Percentiles rank a stretch among this genome's conserved stretches.
phyloP scores from a whole-genome alignment of 2,113 vertebrate genomes.

The Neogobius melanostomus region DNA sequence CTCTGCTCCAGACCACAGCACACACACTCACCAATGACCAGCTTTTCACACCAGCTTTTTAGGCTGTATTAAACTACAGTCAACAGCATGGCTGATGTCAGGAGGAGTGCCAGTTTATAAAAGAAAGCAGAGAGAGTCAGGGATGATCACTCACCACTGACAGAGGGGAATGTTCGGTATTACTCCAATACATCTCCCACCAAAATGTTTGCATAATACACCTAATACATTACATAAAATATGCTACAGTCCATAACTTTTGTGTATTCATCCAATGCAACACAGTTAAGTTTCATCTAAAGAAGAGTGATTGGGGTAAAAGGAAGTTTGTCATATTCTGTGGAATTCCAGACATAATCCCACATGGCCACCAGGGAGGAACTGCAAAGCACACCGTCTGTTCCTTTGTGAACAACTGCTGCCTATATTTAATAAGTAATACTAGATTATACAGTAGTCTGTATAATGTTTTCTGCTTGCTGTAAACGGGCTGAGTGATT shows the following conservation, averaged over 20 bases:
- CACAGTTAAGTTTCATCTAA: background rate
- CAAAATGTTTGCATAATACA: too few relatives aligned
- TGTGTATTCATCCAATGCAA: background rate
- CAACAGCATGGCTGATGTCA: background rate
- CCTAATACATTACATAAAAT: background rate
- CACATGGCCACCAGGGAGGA: background rate
- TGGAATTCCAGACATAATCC: conserved; percentile 1
- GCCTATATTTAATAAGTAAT: background rate
- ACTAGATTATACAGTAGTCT: background rate
- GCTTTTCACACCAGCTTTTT: background rate
- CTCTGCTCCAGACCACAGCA: conserved; percentile 1
- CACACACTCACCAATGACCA: background rate
- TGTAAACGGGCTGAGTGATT: conserved; percentile 3
- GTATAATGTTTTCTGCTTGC: background rate
- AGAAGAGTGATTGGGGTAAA: background rate
- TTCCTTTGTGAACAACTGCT: background rate
- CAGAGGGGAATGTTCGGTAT: background rate
- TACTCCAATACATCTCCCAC: background rate
- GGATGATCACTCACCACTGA: background rate
- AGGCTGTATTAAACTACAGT: background rate
- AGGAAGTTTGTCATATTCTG: background rate
- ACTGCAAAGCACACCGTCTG: background rate
- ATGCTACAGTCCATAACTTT: background rate
- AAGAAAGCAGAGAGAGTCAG: background rate
- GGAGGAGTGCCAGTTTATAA: background rate